Base-by-base conservation (phyloP, 1,140 invertebrate genomes). In the Triops cancriformis region DNA sequence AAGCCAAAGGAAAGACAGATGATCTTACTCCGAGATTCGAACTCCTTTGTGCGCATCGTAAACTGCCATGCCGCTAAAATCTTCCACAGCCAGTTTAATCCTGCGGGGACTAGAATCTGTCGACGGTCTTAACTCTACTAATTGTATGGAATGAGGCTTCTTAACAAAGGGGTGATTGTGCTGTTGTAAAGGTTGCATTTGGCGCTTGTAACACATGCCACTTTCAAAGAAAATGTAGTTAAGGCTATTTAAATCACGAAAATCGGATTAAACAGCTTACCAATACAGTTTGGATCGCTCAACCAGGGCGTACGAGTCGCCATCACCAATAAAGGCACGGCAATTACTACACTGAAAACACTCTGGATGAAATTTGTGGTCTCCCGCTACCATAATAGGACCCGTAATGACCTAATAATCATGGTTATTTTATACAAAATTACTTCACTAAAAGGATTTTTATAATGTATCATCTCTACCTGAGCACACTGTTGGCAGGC, bases 311-410 rank as follows among this genome's bases (percentile, higher is more conserved):
- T 96, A 97, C 9, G 93, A 91, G 81, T 97, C 94, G 26, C 93
- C 94, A 87, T 96, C 94, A 42, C 94, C 95, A 81, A 98, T 95
- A 82, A 92, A 94, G 11, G 88, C 85, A n/a, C 88, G 86, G 84
- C 95, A 98, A 9, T 89, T 89, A 28, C 87, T 87, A 83, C 95
- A 98, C 80, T 91, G 90, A 87, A 98, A 96, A 86, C 95, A 98
- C 88, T 98, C 95, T 78, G 95, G 94, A 86, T 98, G 95, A 86
- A 95, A 97, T 84, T 94, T 94, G 85, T 96, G 94, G 83, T 95
- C 93, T 26, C 95, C 95, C 23, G 94, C 95, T 79, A 95, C 89
- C 95, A 97, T 97, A 73, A 97, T 93, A 31, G 95, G 95, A 0
- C 95, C 95, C 0, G 94, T 94, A 81, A 96, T 96, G 76, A 92